Percentiles rank a stretch among this genome's conserved stretches.
Evolutionary conservation across 2,888 invertebrate species (phyloP).

Genomic region (Griposia aprilina): DNA sequence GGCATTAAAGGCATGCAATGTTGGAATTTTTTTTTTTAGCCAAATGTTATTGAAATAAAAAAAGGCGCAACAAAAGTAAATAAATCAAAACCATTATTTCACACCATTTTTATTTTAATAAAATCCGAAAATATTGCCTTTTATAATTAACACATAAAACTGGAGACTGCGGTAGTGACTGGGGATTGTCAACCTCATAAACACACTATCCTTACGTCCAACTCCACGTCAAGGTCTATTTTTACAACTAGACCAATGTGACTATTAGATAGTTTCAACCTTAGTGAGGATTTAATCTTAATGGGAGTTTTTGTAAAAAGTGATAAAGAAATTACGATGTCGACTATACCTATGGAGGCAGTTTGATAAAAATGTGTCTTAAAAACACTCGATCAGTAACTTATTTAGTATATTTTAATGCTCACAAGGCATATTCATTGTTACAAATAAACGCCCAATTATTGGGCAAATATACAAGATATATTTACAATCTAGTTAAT

Average conservation of each 20-base stretch:
- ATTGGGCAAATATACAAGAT: slow-evolving; percentile 9
- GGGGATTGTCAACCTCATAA: background rate
- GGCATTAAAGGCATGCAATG: background rate
- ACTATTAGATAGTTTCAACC: background rate
- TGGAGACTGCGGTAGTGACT: too few relatives aligned
- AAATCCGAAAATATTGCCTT: background rate
- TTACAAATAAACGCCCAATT: slow-evolving; percentile 7
- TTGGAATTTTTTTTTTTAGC: background rate
- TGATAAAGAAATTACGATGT: background rate
- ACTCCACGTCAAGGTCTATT: background rate
- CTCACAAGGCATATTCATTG: background rate
- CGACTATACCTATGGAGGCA: background rate
- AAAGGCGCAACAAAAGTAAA: background rate
- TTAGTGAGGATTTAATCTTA: background rate
- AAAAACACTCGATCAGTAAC: background rate
- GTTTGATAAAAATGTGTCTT: background rate
- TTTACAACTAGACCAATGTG: background rate
- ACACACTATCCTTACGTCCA: background rate
- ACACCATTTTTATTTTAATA: background rate
- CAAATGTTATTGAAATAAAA: background rate
- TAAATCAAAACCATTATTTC: background rate
- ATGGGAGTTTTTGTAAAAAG: too few relatives aligned
- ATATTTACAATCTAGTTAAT: too few relatives aligned
- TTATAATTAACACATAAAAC: background rate
- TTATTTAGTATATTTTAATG: background rate